Conservation (phyloP, 2,888 invertebrate genomes). For the Cephalotes varians region DNA sequence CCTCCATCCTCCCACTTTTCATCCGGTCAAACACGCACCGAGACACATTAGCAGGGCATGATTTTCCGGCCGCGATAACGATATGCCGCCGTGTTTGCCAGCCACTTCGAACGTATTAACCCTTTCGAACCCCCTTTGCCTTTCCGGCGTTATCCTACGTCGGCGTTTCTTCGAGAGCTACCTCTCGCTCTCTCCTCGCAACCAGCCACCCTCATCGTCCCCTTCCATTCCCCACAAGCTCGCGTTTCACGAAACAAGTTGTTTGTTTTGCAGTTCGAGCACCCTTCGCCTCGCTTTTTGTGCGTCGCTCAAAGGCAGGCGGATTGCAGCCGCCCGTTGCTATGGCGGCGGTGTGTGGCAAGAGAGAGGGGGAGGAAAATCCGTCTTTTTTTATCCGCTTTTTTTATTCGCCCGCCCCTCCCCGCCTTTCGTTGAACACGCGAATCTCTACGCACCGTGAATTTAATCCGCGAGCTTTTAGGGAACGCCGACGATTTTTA, state of each 20-base stretch:
- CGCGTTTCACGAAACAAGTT: constrained; percentile 52
- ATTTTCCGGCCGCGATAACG: constrained; percentile 20
- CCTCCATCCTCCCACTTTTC: background rate
- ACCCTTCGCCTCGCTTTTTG: constrained; percentile 45
- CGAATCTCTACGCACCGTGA: constrained; percentile 46
- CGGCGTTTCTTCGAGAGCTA: constrained; percentile 24
- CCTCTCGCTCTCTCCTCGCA: no score
- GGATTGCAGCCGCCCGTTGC: constrained; percentile 51
- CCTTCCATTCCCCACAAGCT: constrained; percentile 4
- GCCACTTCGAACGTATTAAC: constrained; percentile 34
- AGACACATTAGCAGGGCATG: background rate
- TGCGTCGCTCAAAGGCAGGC: constrained; percentile 53
- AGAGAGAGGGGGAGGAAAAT: constrained; percentile 19
- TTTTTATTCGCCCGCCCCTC: background rate
- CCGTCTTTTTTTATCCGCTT: constrained; percentile 35
- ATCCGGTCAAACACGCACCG: constrained; percentile 24
- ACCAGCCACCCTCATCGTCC: background rate
- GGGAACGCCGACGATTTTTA: constrained; percentile 46
- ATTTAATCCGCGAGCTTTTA: constrained; percentile 55
- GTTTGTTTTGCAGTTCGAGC: constrained; percentile 64
- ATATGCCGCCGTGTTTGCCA: constrained; percentile 36
- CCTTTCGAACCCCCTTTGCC: constrained; percentile 1
- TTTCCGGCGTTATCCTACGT: background rate
- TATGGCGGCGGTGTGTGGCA: constrained; percentile 21
- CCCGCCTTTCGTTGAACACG: constrained; percentile 18